phyloP scores from a whole-genome alignment of 2,797 vertebrate species.

The Phalanger gymnotis region DNA sequence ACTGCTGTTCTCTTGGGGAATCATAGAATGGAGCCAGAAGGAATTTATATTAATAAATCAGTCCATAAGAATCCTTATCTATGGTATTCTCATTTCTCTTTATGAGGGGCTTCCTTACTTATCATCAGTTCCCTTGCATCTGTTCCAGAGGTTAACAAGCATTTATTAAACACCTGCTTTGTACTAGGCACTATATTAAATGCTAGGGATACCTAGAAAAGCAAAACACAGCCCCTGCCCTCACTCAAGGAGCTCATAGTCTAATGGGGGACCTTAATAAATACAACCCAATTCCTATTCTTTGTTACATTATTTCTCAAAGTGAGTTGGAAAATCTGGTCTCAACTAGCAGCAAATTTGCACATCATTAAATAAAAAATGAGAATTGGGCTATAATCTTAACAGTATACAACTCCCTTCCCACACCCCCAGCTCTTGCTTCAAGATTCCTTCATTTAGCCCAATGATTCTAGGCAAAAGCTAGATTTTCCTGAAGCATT shows the following conservation, averaged over 20 bases:
- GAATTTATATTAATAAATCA: background rate
- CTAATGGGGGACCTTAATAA: background rate
- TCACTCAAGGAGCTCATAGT: background rate
- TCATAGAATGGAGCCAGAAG: slow-evolving; percentile 26
- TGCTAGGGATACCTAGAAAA: background rate
- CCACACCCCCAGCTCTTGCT: background rate
- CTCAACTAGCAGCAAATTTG: background rate
- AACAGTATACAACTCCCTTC: background rate
- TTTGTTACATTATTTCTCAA: background rate
- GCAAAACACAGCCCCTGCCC: background rate
- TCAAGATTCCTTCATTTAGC: background rate
- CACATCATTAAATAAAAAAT: background rate
- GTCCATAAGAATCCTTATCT: background rate
- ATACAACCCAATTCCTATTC: background rate
- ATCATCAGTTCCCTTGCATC: background rate
- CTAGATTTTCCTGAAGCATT: background rate
- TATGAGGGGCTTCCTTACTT: background rate
- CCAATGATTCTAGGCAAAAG: background rate
- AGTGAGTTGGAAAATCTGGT: background rate
- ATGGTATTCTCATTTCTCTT: background rate
- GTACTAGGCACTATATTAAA: background rate
- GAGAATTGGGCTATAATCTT: background rate
- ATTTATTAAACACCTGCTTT: background rate
- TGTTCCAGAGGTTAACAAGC: background rate
- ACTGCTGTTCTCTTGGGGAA: slow-evolving; percentile 38